Conservation (phyloP, 2,888 invertebrate genomes). For the Mythimna loreyi region DNA sequence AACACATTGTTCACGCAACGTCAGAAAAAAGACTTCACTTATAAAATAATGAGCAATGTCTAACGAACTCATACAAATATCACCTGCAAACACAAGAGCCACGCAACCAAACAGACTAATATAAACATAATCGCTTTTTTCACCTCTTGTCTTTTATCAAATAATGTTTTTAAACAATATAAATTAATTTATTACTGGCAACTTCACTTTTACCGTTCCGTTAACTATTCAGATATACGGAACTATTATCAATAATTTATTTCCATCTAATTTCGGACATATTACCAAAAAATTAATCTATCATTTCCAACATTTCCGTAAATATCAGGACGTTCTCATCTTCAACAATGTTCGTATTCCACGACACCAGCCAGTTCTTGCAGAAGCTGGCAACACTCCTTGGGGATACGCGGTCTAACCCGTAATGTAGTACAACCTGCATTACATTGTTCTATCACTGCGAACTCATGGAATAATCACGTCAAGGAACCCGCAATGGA, state of each 20-base stretch:
- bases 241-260: neutral
- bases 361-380: slow-evolving; percentile 13
- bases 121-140: slow-evolving; percentile 12
- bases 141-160: slow-evolving; percentile 7
- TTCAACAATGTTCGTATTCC: slow-evolving; percentile 5
- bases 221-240: neutral
- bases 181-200: slow-evolving; percentile 5
- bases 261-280: neutral
- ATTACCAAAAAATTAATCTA: neutral
- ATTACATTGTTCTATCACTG: slow-evolving; percentile 44
- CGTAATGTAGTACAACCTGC: slow-evolving; percentile 9
- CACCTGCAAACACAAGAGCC: neutral
- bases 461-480: slow-evolving; percentile 30
- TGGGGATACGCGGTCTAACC: slow-evolving; percentile 23
- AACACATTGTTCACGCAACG: slow-evolving; percentile 25
- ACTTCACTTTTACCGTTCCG: neutral
- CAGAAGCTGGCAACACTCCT: slow-evolving; percentile 36
- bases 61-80: slow-evolving; percentile 2
- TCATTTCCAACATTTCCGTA: slow-evolving; percentile 1
- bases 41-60: slow-evolving; percentile 52
- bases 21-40: slow-evolving; percentile 51
- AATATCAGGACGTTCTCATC: neutral
- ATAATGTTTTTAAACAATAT: neutral
- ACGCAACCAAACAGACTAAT: slow-evolving; percentile 20
- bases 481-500: slow-evolving; percentile 50